phyloP scores from a whole-genome alignment of 1,140 invertebrate species.

The Lasioglossum albipes region DNA sequence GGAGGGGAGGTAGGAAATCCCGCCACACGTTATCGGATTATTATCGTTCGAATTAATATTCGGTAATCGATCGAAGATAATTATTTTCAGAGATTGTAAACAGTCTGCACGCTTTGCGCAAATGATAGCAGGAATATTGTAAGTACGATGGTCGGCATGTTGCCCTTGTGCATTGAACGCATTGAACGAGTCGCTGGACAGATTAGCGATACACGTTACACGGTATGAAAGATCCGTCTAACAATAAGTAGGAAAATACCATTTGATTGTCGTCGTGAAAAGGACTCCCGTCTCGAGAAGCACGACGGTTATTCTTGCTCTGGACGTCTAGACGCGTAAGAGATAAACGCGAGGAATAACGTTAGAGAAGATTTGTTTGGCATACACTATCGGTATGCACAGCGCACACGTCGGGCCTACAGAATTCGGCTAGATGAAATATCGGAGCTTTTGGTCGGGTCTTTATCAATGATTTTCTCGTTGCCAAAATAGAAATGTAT shows the following conservation, averaged over 20 bases:
- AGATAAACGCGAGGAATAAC: no score
- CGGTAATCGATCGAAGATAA: background rate
- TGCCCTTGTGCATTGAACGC: no score
- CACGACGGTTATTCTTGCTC: background rate
- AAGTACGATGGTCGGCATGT: no score
- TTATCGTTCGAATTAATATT: constrained; percentile 15
- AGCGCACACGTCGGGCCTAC: background rate
- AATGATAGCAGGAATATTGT: background rate
- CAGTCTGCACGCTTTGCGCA: background rate
- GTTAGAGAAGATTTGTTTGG: no score
- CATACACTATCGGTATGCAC: background rate
- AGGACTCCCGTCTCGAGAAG: background rate
- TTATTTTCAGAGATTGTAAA: background rate
- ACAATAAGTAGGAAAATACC: no score
- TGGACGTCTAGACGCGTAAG: no score
- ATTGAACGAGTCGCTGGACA: no score
- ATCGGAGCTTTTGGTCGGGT: background rate
- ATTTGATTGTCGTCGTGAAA: background rate
- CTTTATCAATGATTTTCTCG: constrained; percentile 20
- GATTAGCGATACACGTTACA: background rate
- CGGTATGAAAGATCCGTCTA: no score
- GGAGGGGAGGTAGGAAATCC: background rate
- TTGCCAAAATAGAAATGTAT: constrained; percentile 33
- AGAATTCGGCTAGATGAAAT: background rate
- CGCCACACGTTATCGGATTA: background rate